Evolutionary conservation across 1,140 invertebrate genomes (phyloP).

Genomic region (Dinoponera quadriceps): DNA sequence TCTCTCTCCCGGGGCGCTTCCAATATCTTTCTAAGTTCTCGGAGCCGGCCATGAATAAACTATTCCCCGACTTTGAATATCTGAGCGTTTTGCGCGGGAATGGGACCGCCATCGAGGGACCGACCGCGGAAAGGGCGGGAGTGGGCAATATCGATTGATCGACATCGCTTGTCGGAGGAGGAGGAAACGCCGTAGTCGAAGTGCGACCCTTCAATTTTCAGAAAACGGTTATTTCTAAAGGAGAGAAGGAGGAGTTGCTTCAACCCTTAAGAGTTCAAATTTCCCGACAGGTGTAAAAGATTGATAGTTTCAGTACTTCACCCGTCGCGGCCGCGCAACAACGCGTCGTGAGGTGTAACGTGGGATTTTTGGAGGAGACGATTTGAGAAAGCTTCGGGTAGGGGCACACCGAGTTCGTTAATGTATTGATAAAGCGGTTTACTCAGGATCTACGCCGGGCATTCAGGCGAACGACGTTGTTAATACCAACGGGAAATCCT

Average conservation of each 20-base stretch:
- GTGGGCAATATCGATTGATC: conserved; percentile 78
- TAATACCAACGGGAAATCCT: conserved; percentile 48
- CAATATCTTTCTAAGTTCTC: conserved; percentile 85
- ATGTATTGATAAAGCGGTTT: conserved; percentile 12
- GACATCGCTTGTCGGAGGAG: conserved; percentile 51
- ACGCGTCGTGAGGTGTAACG: neutral
- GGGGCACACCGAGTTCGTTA: neutral
- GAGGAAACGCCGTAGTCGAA: conserved; percentile 34
- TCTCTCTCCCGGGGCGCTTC: conserved; percentile 81
- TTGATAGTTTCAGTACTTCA: neutral
- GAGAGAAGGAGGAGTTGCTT: neutral
- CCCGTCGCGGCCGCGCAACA: neutral
- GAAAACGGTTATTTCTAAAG: conserved; percentile 51
- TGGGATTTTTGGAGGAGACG: too few relatives aligned
- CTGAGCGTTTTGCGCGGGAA: conserved; percentile 81
- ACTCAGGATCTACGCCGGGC: conserved; percentile 12
- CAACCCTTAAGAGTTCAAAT: neutral
- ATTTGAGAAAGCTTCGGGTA: neutral
- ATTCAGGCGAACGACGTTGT: conserved; percentile 3
- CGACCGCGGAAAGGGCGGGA: conserved; percentile 71
- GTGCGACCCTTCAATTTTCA: conserved; percentile 69
- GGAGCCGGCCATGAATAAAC: conserved; percentile 86
- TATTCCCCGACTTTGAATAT: conserved; percentile 86
- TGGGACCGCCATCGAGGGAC: conserved; percentile 81
- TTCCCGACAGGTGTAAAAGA: conserved; percentile 1